Percentiles rank a stretch among this genome's conserved stretches.
Evolutionary conservation across 2,888 invertebrate genomes (phyloP).

Genomic region (Sphinx pinastri): DNA sequence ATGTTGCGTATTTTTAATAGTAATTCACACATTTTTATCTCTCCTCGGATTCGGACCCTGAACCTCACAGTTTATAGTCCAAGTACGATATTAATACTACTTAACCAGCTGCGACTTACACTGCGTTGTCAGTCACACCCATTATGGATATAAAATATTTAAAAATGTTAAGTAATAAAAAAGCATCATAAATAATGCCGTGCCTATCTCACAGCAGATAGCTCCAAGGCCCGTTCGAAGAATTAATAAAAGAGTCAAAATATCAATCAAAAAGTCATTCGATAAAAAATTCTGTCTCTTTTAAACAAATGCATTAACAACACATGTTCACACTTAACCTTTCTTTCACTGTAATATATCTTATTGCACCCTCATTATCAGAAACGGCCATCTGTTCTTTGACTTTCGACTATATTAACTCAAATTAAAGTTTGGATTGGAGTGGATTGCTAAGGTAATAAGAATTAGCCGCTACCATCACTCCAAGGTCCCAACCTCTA

Average conservation of each 20-base stretch:
- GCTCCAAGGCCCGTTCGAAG: not conserved
- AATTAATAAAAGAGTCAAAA: slow-evolving; percentile 28
- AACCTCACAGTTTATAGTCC: too few species aligned
- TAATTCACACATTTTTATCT: too few species aligned
- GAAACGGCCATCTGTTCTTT: slow-evolving; percentile 38
- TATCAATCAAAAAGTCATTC: slow-evolving; percentile 17
- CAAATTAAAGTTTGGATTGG: not conserved
- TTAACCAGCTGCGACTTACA: too few species aligned
- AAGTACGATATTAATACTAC: too few species aligned
- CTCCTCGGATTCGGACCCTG: too few species aligned
- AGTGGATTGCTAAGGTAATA: not conserved
- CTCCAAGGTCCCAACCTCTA: slow-evolving; percentile 17
- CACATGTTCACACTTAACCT: slow-evolving; percentile 84
- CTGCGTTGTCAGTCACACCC: too few species aligned
- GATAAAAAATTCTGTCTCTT: slow-evolving; percentile 61
- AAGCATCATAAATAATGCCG: not conserved
- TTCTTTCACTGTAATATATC: slow-evolving; percentile 78
- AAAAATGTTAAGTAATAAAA: not conserved
- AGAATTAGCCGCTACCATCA: slow-evolving; percentile 24
- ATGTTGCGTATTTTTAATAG: too few species aligned
- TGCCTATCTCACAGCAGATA: not conserved
- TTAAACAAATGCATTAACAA: slow-evolving; percentile 80
- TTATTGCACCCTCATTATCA: slow-evolving; percentile 75
- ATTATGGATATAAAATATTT: too few species aligned
- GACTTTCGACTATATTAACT: not conserved